Base-by-base conservation (phyloP, 2,113 vertebrate species). In the Cephalopholis sonnerati region DNA sequence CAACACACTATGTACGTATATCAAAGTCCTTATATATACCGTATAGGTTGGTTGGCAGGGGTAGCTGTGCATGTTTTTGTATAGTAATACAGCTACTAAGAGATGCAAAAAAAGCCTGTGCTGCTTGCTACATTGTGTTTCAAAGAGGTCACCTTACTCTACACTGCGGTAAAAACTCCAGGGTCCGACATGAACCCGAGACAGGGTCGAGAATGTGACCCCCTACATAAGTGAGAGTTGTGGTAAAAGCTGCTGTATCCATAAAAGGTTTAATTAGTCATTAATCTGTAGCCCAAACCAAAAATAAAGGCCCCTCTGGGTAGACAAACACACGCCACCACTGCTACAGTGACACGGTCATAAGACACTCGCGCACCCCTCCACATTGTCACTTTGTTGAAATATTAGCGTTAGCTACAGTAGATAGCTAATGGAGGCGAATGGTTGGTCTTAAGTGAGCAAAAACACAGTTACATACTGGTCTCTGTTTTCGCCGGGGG, bases 271-370 rank as follows among this genome's bases (percentile, higher is more conserved):
- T 82, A 82, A 88, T 91, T 89, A 87, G 82, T 90, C 29, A 2
- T 81, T 86, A 69, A 84, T 90, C 85, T 86, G 79, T 86, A 87
- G 86, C 90, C 89, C 84, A 66, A 90, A 87, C 79, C 77, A 82
- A 89, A 86, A 88, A 82, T 6, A 90, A 93, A 94, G 92, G 93
- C 91, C 92, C 90, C 92, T 92, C 87, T 92, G 85, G 91, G 88
- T 93, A 82, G 81, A 87, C 87, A 86, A 87, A 85, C 86, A 88
- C 85, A 84, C 77, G 61, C 85, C 93, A 89, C 84, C 79, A 91
- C 87, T 79, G 89, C 93, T 93, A 96, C 95, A 95, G 95, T 95
- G 95, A 95, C 92, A 93, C 68, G 94, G 94, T 95, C 94, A 32
- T 92, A 91, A 93, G 91, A 93, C 89, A 91, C 88, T 92, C 78